Conservation (phyloP, 2,888 invertebrate genomes). For the Pyrgus malvae region DNA sequence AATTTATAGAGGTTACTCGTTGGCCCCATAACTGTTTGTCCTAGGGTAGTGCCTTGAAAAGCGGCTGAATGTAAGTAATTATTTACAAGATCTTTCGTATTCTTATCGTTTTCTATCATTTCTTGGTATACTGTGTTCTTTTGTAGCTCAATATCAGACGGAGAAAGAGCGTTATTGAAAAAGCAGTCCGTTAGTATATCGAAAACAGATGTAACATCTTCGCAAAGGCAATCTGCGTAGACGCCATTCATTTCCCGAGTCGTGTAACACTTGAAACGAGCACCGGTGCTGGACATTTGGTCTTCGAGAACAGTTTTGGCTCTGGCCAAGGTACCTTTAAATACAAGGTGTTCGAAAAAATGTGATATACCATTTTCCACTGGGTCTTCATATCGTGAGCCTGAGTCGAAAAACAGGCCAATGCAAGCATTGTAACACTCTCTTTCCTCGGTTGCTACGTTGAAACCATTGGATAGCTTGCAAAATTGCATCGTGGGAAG, state of each 20-base stretch:
- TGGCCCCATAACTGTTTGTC: constrained; percentile 80
- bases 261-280: constrained; percentile 97
- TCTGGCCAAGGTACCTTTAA: constrained; percentile 85
- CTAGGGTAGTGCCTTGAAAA: constrained; percentile 70
- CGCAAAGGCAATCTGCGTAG: constrained; percentile 95
- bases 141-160: constrained; percentile 54
- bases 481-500: constrained; percentile 91
- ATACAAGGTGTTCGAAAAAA: constrained; percentile 68
- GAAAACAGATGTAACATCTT: constrained; percentile 92
- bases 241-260: constrained; percentile 97
- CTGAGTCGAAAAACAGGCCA: constrained; percentile 59
- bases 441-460: constrained; percentile 96
- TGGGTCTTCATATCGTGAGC: constrained; percentile 56
- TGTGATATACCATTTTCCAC: constrained; percentile 62
- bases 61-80: constrained; percentile 72
- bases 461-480: constrained; percentile 89
- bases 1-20: constrained; percentile 83
- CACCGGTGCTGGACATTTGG: constrained; percentile 96
- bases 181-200: constrained; percentile 97
- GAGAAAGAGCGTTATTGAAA: constrained; percentile 85
- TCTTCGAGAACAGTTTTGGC: constrained; percentile 92
- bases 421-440: constrained; percentile 83
- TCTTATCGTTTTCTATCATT: constrained; percentile 57
- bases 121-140: constrained; percentile 57
- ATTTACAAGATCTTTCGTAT: constrained; percentile 47